phyloP scores from a whole-genome alignment of 2,797 vertebrate species.

The Echiichthys vipera region DNA sequence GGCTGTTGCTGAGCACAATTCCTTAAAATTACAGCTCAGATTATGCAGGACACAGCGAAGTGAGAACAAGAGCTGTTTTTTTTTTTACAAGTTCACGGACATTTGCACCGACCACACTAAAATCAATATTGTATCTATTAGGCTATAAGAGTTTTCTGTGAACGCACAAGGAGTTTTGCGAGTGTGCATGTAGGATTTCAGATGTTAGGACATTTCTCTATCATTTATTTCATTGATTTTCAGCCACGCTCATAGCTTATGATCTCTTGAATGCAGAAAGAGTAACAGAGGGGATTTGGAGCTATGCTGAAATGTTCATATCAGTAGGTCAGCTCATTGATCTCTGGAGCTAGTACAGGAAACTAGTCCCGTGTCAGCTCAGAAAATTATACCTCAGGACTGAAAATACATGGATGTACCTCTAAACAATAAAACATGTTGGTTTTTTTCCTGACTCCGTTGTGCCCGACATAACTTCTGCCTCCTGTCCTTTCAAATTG shows the following conservation, averaged over 20 bases:
- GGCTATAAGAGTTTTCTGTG: constrained; percentile 38
- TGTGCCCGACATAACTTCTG: constrained; percentile 60
- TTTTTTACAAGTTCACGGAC: constrained; percentile 50
- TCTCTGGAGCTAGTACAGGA: constrained; percentile 32
- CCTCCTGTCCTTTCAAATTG: constrained; percentile 64
- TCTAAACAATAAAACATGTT: constrained; percentile 31
- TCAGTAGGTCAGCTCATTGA: constrained; percentile 42
- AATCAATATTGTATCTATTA: constrained; percentile 68
- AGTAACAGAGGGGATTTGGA: constrained; percentile 19
- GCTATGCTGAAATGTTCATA: constrained; percentile 25
- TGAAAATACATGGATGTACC: constrained; percentile 9
- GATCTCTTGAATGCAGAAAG: constrained; percentile 29
- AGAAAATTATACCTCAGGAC: constrained; percentile 19
- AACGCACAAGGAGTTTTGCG: constrained; percentile 30
- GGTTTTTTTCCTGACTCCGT: constrained; percentile 30
- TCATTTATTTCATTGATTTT: constrained; percentile 66
- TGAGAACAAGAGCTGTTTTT: constrained; percentile 60
- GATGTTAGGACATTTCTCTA: constrained; percentile 47
- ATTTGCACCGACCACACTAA: constrained; percentile 58
- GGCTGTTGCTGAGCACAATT: constrained; percentile 65
- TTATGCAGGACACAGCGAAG: constrained; percentile 52
- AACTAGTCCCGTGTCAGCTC: constrained; percentile 4
- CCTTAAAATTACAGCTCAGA: constrained; percentile 61
- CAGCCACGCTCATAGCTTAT: constrained; percentile 32
- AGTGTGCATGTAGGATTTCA: constrained; percentile 48